Evolutionary conservation across 2,113 vertebrate genomes (phyloP), one percentile per base, ranked within the genome.

Genomic region (Macaca mulatta): DNA sequence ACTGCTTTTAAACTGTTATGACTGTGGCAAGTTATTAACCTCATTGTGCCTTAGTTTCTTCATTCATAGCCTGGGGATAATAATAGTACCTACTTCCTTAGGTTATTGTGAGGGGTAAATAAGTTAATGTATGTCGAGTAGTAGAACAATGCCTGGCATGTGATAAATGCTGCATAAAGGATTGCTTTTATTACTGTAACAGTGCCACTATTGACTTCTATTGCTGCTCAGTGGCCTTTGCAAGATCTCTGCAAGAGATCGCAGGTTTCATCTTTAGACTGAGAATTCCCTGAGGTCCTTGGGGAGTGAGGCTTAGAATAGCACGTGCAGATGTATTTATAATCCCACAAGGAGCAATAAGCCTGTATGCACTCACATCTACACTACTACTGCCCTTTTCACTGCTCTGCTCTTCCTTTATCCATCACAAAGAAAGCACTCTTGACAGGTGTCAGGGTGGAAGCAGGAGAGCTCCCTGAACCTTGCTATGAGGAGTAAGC

Each of bases 271-370:
- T 80, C 69, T 72, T 89, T 57, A 89, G n/a, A 45, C 32, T 27
- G 61, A 86, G 70, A 95, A 89, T 95, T 96, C 77, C 67, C 78
- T 86, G 59, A 94, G 35, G 43, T 55, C 25, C 82, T 72, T 89
- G 55, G 50, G 61, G 45, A 92, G 23, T 23, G 38, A 94, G 43
- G n/a, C 48, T 90, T 38, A 92, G 85, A 89, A 64, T 80, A 87
- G 38, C 38, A 40, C 2, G 11, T 70, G 22, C 18, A 13, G 35
- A 57, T 80, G 70, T 86, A 48, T 64, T 89, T 93, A 57, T 75
- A 94, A 57, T 59, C 13, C 72, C 30, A 32, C 4, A 9, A 78
- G 72, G 50, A 94, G 55, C 52, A 70, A 9, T 17, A 32, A 83
- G 43, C 74, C 55, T 45, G 0, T 17, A 8, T 38, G 32, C 10